Conservation (phyloP, 2,888 invertebrate species). For the Pogonocherus hispidulus region DNA sequence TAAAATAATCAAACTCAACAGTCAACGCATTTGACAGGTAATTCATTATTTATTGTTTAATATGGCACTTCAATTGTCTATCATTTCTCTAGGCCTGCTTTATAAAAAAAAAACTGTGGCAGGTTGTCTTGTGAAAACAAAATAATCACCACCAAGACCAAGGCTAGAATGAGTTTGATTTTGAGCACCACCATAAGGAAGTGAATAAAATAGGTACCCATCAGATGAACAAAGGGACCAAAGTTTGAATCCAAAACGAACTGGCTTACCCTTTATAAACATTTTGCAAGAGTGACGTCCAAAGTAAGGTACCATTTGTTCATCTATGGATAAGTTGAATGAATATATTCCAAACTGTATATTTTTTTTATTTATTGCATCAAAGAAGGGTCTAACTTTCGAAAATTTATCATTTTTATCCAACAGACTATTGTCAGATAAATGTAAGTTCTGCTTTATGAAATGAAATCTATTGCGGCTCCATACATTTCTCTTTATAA, state of each 20-base stretch:
- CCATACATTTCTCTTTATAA: conserved; percentile 29
- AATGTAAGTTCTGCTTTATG: conserved; percentile 50
- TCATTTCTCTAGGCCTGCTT: too few species aligned
- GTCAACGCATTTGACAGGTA: too few species aligned
- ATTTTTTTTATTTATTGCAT: conserved; percentile 46
- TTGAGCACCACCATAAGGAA: conserved; percentile 46
- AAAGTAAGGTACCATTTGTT: conserved; percentile 51
- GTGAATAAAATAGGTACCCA: conserved; percentile 51
- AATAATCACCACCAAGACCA: too few species aligned
- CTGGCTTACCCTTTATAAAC: conserved; percentile 56
- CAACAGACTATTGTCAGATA: conserved; percentile 38
- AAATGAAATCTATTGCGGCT: conserved; percentile 42
- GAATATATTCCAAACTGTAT: conserved; percentile 51
- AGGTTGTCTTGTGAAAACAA: too few species aligned
- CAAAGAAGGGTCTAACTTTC: conserved; percentile 51
- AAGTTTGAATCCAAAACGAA: conserved; percentile 56
- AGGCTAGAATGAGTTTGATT: too few species aligned
- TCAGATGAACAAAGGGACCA: conserved; percentile 53
- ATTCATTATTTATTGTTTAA: too few species aligned
- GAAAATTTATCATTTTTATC: conserved; percentile 23
- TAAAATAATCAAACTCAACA: too few species aligned
- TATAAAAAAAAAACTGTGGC: too few species aligned
- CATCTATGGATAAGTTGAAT: conserved; percentile 51
- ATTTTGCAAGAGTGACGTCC: conserved; percentile 56
- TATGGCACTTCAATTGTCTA: too few species aligned